Base-by-base conservation (phyloP, 2,113 vertebrate species). In the Cebidichthys violaceus region DNA sequence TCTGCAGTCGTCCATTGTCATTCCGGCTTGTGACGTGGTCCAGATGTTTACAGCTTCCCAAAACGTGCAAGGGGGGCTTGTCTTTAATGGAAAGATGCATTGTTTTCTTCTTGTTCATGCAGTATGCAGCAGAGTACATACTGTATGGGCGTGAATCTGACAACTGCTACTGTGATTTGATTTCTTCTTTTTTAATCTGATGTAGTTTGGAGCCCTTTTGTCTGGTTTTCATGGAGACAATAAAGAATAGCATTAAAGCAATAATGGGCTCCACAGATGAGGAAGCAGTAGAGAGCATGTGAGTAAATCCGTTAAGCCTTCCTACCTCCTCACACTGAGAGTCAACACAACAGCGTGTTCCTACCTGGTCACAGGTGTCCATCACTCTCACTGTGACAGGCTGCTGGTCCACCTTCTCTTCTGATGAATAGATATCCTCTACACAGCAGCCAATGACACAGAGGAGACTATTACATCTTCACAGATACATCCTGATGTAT, bases 321-420 rank as follows among this genome's bases (percentile, higher is more conserved):
- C 15, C 18, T 50, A 7, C 45, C 17, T 7, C 45, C 45, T 20
- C 45, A 18, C 45, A 20, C 45, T 37, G 37, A 43, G 39, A 13
- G 43, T 45, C 43, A 45, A 45, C 9, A 45, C 43, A 45, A 17
- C 43, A 39, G 18, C 47, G 8, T 14, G 24, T 68, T 62, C 71
- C 92, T 94, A 98, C 97, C 96, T 91, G 96, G 82, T 98, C 97
- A 0, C 96, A 97, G 0, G 97, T 98, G 89, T 98, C 97, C 97
- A 98, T 98, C 87, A 98, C 94, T 82, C 95, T 97, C 90, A 97
- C 88, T 79, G 96, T 92, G 71, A 98, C 90, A 0, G 95, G 93
- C 85, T 97, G 97, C 85, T 97, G 96, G 92, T 98, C 97, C 85
- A 98, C 96, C 1, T 92, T 90, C 92, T 97, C 97, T 86, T 97